Base-by-base conservation (phyloP, 2,797 vertebrate genomes). In the Psittacula derbiana region DNA sequence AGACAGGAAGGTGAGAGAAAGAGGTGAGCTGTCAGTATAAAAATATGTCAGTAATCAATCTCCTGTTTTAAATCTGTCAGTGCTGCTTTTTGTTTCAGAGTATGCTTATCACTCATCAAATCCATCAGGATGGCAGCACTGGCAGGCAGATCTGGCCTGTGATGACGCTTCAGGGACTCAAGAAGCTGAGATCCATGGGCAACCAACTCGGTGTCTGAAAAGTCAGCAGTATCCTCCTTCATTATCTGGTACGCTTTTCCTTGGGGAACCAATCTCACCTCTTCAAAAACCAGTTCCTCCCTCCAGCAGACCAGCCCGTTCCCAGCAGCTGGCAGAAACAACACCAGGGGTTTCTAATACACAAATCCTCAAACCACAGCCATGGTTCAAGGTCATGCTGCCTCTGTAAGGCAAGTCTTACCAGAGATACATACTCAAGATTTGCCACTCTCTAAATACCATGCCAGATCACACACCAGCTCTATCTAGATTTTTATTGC, bases 181-280 rank as follows among this genome's bases (percentile, higher is more conserved):
- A 49, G 21, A 20, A 65, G 36, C 14, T 1, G 3, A 44, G 31
- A 36, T 2, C 1, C 0, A 1, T 2, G 6, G 49, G 21, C 4
- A 6, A 61, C 2, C 21, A 33, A 13, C 24, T 40, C 3, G 0
- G 5, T 7, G 4, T 64, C 58, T 30, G 10, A 71, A 78, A 57
- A 67, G 36, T 23, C 28, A 27, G 4, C 33, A 43, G 30, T 9
- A 2, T 69, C 31, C 58, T 81, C 24, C 25, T 79, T 27, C 15
- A 3, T 24, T 1, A 2, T 14, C 52, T 88, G 67, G 46, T 66
- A 24, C 4, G 12, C 17, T 76, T 80, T 92, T 47, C 30, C 2
- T 3, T 41, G 31, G 6, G 52, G 17, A 71, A 4, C 10, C 10
- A 43, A 6, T 16, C 33, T 90, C 16, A 43, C 2, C 25, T 62